Percentiles rank a stretch among this genome's conserved stretches.
phyloP scores from a whole-genome alignment of 2,113 vertebrate species.

The Rattus norvegicus region DNA sequence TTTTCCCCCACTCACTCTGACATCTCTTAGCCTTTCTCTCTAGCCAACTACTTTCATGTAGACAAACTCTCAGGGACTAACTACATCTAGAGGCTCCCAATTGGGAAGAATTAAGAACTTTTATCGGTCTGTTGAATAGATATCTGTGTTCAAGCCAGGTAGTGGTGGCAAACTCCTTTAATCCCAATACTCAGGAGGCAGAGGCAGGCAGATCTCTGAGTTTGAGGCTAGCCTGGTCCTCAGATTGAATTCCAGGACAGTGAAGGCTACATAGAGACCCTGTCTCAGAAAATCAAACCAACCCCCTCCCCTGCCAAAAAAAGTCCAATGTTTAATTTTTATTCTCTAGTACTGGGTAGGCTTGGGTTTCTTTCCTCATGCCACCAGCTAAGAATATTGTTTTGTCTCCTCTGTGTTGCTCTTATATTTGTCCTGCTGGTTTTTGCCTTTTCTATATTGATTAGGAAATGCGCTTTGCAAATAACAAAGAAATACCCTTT shows the following conservation, averaged over 20 bases:
- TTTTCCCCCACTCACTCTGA: rapidly evolving
- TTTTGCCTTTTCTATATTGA: slow-evolving; percentile 64
- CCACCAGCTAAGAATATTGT: background rate
- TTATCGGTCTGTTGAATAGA: background rate
- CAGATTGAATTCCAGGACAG: too few species aligned
- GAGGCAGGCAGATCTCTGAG: too few species aligned
- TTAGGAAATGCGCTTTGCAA: slow-evolving; percentile 71
- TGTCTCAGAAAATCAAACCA: too few species aligned
- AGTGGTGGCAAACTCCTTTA: too few species aligned
- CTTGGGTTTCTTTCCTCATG: background rate
- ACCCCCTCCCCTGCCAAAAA: too few species aligned
- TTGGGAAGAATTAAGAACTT: background rate
- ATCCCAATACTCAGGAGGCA: too few species aligned
- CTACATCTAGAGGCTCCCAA: background rate
- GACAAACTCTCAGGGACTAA: background rate
- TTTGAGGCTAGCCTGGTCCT: too few species aligned
- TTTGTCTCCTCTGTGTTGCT: background rate
- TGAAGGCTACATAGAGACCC: too few species aligned
- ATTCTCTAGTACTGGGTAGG: background rate
- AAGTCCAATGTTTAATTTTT: background rate
- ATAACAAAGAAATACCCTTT: slow-evolving; percentile 68
- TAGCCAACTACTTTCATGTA: background rate
- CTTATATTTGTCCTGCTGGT: background rate
- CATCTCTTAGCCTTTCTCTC: background rate
- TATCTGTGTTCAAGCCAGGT: too few species aligned